Conservation (phyloP, 1,140 invertebrate genomes). For the Procambarus virginalis region DNA sequence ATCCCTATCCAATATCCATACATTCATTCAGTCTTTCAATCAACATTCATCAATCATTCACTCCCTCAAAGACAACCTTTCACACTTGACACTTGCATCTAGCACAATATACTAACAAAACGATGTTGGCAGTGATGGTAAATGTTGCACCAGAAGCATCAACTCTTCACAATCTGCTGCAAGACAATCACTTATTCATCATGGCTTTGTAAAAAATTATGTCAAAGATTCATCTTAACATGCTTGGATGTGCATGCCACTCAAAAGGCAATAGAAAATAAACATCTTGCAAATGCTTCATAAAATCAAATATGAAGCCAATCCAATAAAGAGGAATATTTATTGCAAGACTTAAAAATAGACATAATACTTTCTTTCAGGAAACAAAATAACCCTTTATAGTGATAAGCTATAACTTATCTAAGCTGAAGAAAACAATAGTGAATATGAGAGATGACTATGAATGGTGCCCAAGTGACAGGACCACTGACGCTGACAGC, state of each 20-base stretch:
- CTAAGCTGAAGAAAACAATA: slow-evolving; percentile 54
- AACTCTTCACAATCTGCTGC: slow-evolving; percentile 14
- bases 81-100: neutral
- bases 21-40: neutral
- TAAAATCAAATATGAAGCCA: slow-evolving; percentile 54
- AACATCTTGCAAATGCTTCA: slow-evolving; percentile 45
- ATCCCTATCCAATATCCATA: neutral
- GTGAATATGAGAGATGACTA: slow-evolving; percentile 47
- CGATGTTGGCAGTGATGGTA: neutral
- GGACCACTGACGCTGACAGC: slow-evolving; percentile 33
- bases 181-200: slow-evolving; percentile 1
- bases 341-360: slow-evolving; percentile 22
- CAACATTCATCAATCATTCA: neutral
- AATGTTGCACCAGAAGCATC: neutral
- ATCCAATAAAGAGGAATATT: slow-evolving; percentile 42
- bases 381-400: neutral
- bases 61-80: neutral
- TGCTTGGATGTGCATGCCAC: slow-evolving; percentile 57
- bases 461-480: slow-evolving; percentile 27
- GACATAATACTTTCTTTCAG: slow-evolving; percentile 14
- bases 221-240: slow-evolving; percentile 35
- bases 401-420: slow-evolving; percentile 51
- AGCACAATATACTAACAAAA: neutral
- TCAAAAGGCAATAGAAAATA: slow-evolving; percentile 26
- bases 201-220: slow-evolving; percentile 2